These are phyloP conservation scores for Hyles lineata DNA, from an alignment of 2,888 invertebrate species.

Conservation along the genomic window DNA sequence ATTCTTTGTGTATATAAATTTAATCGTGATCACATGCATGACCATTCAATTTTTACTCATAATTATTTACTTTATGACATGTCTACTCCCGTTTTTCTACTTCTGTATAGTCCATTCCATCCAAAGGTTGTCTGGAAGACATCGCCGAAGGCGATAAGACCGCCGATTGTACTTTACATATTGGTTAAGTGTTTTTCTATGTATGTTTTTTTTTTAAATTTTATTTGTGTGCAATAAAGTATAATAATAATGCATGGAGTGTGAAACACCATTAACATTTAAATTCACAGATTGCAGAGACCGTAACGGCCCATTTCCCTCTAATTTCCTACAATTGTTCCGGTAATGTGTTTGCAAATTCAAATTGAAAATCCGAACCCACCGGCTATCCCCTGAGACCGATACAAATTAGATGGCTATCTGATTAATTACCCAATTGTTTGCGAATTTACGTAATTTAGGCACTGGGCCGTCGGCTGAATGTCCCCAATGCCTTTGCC, in stretches of 20 bases:
- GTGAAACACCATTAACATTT: neutral
- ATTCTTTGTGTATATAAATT: neutral
- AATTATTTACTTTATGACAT: too few species aligned
- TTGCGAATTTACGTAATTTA: slow-evolving; percentile 5
- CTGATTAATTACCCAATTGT: slow-evolving; percentile 18
- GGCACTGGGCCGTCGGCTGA: neutral
- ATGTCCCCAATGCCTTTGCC: neutral
- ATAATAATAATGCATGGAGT: too few species aligned
- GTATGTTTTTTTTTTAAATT: too few species aligned
- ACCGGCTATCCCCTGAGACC: slow-evolving; percentile 20
- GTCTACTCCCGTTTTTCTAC: too few species aligned
- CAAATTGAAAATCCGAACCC: neutral
- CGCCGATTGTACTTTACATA: too few species aligned
- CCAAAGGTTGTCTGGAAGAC: too few species aligned
- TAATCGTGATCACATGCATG: neutral
- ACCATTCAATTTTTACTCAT: too few species aligned
- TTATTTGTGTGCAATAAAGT: too few species aligned
- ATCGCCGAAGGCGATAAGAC: too few species aligned
- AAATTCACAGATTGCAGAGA: neutral
- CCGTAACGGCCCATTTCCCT: neutral
- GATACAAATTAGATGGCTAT: slow-evolving; percentile 24
- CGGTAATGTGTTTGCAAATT: slow-evolving; percentile 15
- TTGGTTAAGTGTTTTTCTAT: too few species aligned
- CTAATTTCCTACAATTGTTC: neutral
- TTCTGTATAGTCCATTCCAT: too few species aligned